Conservation (phyloP, 1,140 invertebrate genomes). For the Eciton burchellii region DNA sequence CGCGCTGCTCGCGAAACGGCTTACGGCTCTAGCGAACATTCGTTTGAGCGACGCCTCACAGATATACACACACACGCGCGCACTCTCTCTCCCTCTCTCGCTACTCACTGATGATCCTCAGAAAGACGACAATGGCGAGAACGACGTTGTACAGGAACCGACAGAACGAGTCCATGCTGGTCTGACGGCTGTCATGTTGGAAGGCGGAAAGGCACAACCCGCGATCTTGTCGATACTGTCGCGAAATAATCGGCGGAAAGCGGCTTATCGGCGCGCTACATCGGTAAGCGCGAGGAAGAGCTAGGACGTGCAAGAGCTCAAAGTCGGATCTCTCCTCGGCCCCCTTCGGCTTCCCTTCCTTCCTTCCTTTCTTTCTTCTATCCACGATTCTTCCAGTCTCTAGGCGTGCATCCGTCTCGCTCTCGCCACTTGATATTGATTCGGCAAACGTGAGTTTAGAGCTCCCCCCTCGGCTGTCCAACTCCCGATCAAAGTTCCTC, state of each 20-base stretch:
- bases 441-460: conserved; percentile 61
- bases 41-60: background rate
- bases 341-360: conserved; percentile 73
- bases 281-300: conserved; percentile 1
- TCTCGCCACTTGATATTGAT: conserved; percentile 63
- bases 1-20: background rate
- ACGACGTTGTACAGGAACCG: conserved; percentile 77
- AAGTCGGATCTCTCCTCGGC: conserved; percentile 78
- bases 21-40: background rate
- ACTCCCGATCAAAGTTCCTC: conserved; percentile 51
- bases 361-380: conserved; percentile 65
- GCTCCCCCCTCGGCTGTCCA: conserved; percentile 16
- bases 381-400: conserved; percentile 62
- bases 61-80: no score
- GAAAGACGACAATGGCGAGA: conserved; percentile 71
- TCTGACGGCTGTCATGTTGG: conserved; percentile 74
- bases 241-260: conserved; percentile 59
- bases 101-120: conserved; percentile 80
- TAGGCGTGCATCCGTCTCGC: conserved; percentile 57
- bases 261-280: conserved; percentile 57
- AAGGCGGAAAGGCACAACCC: conserved; percentile 51
- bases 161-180: conserved; percentile 75
- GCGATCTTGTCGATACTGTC: conserved; percentile 49
- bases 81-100: no score
- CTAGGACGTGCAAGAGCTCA: conserved; percentile 47